Base-by-base conservation (phyloP, 2,888 invertebrate genomes). In the Leucoma salicis region DNA sequence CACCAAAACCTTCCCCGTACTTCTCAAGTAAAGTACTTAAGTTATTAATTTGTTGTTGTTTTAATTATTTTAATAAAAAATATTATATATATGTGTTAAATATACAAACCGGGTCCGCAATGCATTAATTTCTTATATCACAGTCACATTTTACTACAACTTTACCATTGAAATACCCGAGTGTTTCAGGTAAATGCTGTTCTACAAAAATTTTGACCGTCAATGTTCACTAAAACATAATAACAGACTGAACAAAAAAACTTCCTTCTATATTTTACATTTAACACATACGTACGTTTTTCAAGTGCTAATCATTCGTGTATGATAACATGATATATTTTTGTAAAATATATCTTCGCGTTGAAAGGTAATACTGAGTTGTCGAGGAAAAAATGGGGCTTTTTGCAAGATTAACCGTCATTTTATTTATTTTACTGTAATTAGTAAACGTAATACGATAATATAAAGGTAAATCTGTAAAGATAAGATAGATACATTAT, bases 401-500 rank as follows among this genome's bases (percentile, higher is more conserved):
- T 35, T 14, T 29, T 1, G 15, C 14, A 6, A 38, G 42, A 38
- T 43, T 34, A 43, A 29, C 11, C 37, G 25, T 38, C 29, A 31
- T 38, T n/a, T 24, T 35, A 35, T 39, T 35, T 38, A 38, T 39
- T 31, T 31, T 16, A 31, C 37, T n/a, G 14, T 39, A 18, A 18
- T n/a, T n/a, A n/a, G n/a, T 10, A 7, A 27, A 29, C 14, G 16
- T 25, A 35, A 11, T 35, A 29, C 12, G 12, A 7, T 40, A 21
- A 25, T 29, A n/a, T 10, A 28, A 36, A 36, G 16, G 18, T 28
- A 28, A 36, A 29, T 28, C 28, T 16, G 10, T 18, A 8, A 4
- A 14, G 42, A 42, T 42, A 42, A 42, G 37, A 42, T 37, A 37
- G n/a, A 27, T 2, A 27, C 18, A n/a, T 27, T 27, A 27, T 27